Evolutionary conservation across 2,888 invertebrate species (phyloP).

Genomic region (Ophion costatus): DNA sequence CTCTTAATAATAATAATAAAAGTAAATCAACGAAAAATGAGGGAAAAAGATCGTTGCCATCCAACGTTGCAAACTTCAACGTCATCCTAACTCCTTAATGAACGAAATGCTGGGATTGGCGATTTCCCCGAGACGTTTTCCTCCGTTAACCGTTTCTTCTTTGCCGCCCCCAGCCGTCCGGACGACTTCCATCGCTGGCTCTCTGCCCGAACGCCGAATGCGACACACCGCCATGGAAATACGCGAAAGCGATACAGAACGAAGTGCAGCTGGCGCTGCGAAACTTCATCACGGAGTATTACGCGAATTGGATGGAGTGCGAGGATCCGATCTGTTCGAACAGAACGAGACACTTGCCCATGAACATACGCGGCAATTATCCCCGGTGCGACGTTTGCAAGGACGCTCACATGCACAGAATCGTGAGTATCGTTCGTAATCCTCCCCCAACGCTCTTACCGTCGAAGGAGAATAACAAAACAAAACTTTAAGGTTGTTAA

Average conservation of each 20-base stretch:
- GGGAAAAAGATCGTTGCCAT: no score
- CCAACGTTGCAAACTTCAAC: no score
- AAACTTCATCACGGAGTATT: conserved; percentile 89
- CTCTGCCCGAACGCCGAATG: conserved; percentile 91
- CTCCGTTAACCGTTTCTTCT: neutral
- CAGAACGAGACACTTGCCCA: conserved; percentile 87
- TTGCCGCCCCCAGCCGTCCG: conserved; percentile 75
- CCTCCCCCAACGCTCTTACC: neutral
- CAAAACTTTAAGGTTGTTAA: no score
- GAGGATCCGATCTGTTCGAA: conserved; percentile 94
- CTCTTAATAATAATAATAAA: no score
- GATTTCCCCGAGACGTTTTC: no score
- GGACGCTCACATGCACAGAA: conserved; percentile 89
- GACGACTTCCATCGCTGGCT: conserved; percentile 86
- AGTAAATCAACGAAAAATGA: no score
- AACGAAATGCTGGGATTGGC: no score
- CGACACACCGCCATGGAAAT: conserved; percentile 87
- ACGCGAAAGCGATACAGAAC: conserved; percentile 89
- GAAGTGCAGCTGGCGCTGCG: conserved; percentile 89
- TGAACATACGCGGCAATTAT: conserved; percentile 85
- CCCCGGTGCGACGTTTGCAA: conserved; percentile 92
- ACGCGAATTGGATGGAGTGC: conserved; percentile 92
- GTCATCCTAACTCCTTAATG: no score
- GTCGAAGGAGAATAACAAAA: neutral
- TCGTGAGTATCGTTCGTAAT: conserved; percentile 79